Percentiles rank a stretch among this genome's conserved stretches.
These are phyloP conservation scores for Drosophila ambigua DNA, from an alignment of 1,140 invertebrate species.

Conservation along the genomic window DNA sequence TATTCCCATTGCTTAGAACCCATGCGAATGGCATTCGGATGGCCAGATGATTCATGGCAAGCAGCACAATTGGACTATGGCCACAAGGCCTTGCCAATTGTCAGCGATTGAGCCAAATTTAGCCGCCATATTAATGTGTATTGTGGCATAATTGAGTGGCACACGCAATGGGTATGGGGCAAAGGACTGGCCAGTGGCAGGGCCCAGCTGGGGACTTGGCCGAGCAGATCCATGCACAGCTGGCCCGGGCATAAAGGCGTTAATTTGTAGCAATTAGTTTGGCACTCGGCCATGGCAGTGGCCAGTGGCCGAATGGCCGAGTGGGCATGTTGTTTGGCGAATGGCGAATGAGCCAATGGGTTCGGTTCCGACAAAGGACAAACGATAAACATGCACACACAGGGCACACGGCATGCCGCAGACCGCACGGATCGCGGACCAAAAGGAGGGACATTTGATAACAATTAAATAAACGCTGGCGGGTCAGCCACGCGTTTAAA, in stretches of 20 bases:
- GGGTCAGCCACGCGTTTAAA: slow-evolving; percentile 40
- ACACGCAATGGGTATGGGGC: background rate
- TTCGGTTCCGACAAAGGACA: slow-evolving; percentile 13
- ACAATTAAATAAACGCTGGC: slow-evolving; percentile 60
- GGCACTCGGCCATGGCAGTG: slow-evolving; percentile 33
- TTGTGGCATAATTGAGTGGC: slow-evolving; percentile 51
- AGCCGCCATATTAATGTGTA: slow-evolving; percentile 39
- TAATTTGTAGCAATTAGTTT: slow-evolving; percentile 80
- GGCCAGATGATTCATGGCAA: background rate
- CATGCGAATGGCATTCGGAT: no score
- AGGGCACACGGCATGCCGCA: slow-evolving; percentile 12
- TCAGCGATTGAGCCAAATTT: slow-evolving; percentile 36
- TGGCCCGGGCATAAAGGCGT: slow-evolving; percentile 67
- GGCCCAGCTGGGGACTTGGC: slow-evolving; percentile 40
- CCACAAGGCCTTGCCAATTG: slow-evolving; percentile 28
- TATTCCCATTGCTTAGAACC: no score
- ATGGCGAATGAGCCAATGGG: slow-evolving; percentile 17
- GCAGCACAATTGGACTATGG: slow-evolving; percentile 3
- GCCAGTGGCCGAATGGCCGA: background rate
- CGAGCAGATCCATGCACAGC: slow-evolving; percentile 25
- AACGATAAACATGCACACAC: slow-evolving; percentile 39
- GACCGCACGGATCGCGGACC: slow-evolving; percentile 6
- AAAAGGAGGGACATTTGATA: slow-evolving; percentile 65
- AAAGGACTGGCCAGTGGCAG: background rate
- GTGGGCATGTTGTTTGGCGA: slow-evolving; percentile 13